A percentile compares a stretch with the other conserved stretches of the same genome.
Conservation (phyloP, 2,113 vertebrate genomes). For the Baryphthengus martii region DNA sequence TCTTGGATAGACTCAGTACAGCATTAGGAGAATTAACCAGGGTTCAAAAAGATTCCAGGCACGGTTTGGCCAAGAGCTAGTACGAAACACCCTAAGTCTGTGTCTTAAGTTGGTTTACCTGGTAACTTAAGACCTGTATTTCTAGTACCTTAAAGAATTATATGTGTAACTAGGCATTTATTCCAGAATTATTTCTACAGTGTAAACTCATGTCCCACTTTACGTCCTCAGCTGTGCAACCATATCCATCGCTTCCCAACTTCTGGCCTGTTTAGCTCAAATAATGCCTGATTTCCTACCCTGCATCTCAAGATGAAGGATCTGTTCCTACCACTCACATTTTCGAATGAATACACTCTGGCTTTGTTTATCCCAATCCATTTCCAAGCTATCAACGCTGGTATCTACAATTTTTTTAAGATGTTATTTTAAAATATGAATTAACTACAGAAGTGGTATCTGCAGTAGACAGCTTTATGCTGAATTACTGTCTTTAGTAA, state of each 20-base stretch:
- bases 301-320: neutral
- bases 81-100: neutral
- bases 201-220: neutral
- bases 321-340: neutral
- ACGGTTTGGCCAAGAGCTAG: neutral
- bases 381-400: neutral
- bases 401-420: fast-evolving
- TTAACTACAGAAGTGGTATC: neutral
- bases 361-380: neutral
- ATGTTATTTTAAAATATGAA: fast-evolving
- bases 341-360: neutral
- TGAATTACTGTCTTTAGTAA: neutral
- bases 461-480: neutral
- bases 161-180: neutral
- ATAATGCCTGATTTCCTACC: neutral
- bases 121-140: neutral
- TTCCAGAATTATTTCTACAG: neutral
- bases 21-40: neutral
- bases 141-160: neutral
- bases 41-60: neutral
- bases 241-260: neutral
- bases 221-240: neutral
- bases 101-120: neutral
- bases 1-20: neutral
- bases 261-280: neutral